These are phyloP conservation scores for Apocrypta bakeri DNA, from an alignment of 1,140 invertebrate genomes.

Conservation along the genomic window DNA sequence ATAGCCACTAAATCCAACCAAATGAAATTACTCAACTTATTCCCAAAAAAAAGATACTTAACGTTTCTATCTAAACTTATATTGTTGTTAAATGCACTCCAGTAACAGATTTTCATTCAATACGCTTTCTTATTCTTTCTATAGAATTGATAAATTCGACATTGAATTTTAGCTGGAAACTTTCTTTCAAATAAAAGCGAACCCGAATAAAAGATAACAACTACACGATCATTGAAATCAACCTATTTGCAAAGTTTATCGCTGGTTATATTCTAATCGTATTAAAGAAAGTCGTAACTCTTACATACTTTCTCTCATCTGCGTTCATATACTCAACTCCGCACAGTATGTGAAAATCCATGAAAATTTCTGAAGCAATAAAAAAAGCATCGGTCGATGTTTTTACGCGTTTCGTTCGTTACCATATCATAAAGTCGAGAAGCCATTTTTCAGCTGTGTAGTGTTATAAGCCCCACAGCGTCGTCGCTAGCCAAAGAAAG, in stretches of 20 bases:
- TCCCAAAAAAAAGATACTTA: too few relatives aligned
- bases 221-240: too few relatives aligned
- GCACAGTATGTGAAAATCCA: slow-evolving; percentile 41
- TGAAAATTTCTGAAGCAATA: slow-evolving; percentile 33
- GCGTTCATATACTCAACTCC: background rate
- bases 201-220: too few relatives aligned
- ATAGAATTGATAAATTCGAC: too few relatives aligned
- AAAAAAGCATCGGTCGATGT: slow-evolving; percentile 37
- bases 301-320: background rate
- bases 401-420: slow-evolving; percentile 39
- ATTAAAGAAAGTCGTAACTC: background rate
- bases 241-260: background rate
- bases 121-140: too few relatives aligned
- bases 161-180: too few relatives aligned
- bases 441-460: slow-evolving; percentile 46
- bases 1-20: too few relatives aligned
- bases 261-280: slow-evolving; percentile 4
- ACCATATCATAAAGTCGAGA: slow-evolving; percentile 42
- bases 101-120: too few relatives aligned
- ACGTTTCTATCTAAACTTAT: too few relatives aligned
- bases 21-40: too few relatives aligned
- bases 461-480: slow-evolving; percentile 14
- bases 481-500: background rate
- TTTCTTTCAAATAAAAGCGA: too few relatives aligned
- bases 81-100: too few relatives aligned